A percentile compares a stretch with the other conserved stretches of the same genome.
Evolutionary conservation across 2,113 vertebrate genomes (phyloP).

Genomic region (Megatriorchis doriae): DNA sequence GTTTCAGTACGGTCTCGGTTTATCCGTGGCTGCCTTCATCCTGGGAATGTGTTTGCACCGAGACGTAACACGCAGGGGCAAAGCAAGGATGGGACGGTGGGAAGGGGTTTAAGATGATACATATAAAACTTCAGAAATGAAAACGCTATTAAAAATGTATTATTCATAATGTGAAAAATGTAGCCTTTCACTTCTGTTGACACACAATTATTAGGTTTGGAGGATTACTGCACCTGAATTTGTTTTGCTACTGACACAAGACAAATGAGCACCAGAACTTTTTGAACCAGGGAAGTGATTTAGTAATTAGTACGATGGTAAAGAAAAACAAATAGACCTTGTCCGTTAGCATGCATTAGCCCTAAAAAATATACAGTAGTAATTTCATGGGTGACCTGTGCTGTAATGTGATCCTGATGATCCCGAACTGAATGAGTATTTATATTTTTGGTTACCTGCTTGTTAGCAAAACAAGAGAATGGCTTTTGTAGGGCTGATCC

Average conservation of each 20-base stretch:
- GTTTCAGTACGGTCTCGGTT: neutral
- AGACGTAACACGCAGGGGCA: neutral
- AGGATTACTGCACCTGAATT: neutral
- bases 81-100: neutral
- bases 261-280: neutral
- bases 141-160: slow-evolving; percentile 24
- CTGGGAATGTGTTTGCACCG: neutral
- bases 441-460: neutral
- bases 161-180: slow-evolving; percentile 14
- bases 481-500: neutral
- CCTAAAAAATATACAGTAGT: neutral
- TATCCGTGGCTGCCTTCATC: neutral
- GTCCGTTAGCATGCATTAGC: neutral
- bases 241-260: neutral
- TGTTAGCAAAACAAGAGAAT: neutral
- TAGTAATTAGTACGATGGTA: neutral
- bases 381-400: slow-evolving; percentile 29
- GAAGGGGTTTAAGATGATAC: neutral
- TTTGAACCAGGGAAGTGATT: slow-evolving; percentile 15
- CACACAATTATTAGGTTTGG: neutral
- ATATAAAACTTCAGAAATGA: neutral
- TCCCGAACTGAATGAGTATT: neutral
- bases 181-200: neutral
- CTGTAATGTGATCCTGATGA: neutral
- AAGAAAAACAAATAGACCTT: neutral